These are phyloP conservation scores for Ametastegia equiseti DNA, from an alignment of 2,888 invertebrate species.

Conservation along the genomic window DNA sequence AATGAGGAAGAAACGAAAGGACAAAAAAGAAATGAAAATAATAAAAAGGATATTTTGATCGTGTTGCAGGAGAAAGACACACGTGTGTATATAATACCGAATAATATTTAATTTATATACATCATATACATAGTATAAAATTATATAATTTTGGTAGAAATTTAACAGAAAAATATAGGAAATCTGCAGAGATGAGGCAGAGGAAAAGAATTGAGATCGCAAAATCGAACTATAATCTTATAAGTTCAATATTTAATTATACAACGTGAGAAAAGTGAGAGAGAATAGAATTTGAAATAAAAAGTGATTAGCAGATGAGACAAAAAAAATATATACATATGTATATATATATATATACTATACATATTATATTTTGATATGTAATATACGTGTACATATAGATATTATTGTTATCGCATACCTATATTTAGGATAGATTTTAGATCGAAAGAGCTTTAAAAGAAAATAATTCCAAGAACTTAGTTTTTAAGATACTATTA, in stretches of 20 bases:
- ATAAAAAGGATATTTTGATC: too few species aligned
- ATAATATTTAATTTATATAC: slow-evolving; percentile 38
- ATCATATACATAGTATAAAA: background rate
- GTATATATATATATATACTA: background rate
- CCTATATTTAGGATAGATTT: background rate
- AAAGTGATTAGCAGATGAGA: background rate
- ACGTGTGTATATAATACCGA: slow-evolving; percentile 28
- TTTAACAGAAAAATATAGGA: background rate
- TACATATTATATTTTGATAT: background rate
- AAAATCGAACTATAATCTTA: background rate
- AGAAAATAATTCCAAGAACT: background rate
- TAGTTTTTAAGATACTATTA: background rate
- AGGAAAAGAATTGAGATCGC: background rate
- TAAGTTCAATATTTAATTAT: background rate
- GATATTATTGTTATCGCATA: background rate
- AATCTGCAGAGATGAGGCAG: background rate
- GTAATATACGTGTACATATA: background rate
- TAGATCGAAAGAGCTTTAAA: slow-evolving; percentile 11
- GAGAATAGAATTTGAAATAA: background rate
- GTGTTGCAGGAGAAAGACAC: background rate
- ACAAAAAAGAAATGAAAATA: background rate
- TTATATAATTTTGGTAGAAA: background rate
- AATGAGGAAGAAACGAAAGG: background rate
- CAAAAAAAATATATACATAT: background rate
- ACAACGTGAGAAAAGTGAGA: background rate